Base-by-base conservation (phyloP, 2,888 invertebrate species). In the Crioceris asparagi region DNA sequence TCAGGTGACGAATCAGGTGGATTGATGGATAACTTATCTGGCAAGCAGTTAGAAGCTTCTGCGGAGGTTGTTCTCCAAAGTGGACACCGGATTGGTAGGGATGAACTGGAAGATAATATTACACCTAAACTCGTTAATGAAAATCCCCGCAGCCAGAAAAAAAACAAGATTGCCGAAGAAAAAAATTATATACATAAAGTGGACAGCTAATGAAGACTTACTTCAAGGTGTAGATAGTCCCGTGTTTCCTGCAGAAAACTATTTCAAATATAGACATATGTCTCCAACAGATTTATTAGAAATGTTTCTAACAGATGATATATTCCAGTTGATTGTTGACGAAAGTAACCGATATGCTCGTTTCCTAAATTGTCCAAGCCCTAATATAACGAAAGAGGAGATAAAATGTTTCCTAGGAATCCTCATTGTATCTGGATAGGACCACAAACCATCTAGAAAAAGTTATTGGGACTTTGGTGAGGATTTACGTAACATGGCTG, bases 381-480 rank as follows among this genome's bases (percentile, higher is more conserved):
- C 39, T n/a, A 35, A 38, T 15, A 35, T 44, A 14, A 32, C 41
- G n/a, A 11, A 8, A n/a, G 34, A 43, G 10, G 44, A 49, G 42
- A 44, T 49, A 18, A 39, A 40, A 41, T 42, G 42, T 40, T 38
- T 39, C 26, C 19, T 47, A 12, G 45, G 25, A 7, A 47, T 48
- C 21, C 17, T 49, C 17, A 31, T 49, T 37, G 17, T 47, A 10
- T 46, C 38, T 38, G 51, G 50, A n/a, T 53, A 52, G 36, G 43
- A 43, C 35, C 16, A 29, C 15, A 16, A 44, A 19, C 51, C 49
- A 15, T 27, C 36, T 16, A 45, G 27, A 27, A 23, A 26, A 11
- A 19, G 21, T 18, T 38, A 33, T 33, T 38, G 32, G 38, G 35
- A 34, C 17, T 32, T 25, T 15, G 6, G 33, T 10, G 32, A 29